Base-by-base conservation (phyloP, 2,113 vertebrate species). In the Odontophorus gujanensis region DNA sequence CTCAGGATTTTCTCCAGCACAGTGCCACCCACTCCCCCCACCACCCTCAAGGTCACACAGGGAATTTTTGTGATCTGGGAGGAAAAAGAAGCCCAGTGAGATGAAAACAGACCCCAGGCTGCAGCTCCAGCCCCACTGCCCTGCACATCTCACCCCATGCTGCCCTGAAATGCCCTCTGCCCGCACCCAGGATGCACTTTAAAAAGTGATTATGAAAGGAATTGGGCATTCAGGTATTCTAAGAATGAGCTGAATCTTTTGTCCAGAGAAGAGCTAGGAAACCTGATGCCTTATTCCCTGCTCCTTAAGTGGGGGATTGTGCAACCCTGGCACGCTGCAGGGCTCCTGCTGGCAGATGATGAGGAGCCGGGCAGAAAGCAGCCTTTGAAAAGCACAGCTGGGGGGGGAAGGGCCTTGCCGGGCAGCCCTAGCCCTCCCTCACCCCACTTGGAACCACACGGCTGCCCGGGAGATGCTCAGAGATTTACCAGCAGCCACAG, bases 51-150 rank as follows among this genome's bases (percentile, higher is more conserved):
- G 90, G 93, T 96, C 68, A 53, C 68, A 26, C 10, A 6, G 12
- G 75, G 63, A 71, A 67, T 28, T 20, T 81, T 57, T 78, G 65
- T 3, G 58, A 85, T 43, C 67, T 82, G 36, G 59, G 30, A 68
- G 89, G 53, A 43, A 38, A 73, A 21, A 73, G 68, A 38, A 72
- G 20, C 72, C 15, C 4, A 3, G 32, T 0, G 2, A 91, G 50
- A 48, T 66, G 90, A 95, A 95, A 96, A 85, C 65, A 47, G 79
- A 96, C 83, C 75, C 81, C 36, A 7, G 42, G 53, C 76, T 76
- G 42, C 51, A 25, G 53, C 84, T 61, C 26, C 77, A 57, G 38
- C 30, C 61, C 30, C 22, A 16, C 13, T 10, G 51, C 55, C 67
- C 48, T 4, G 10, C 71, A 8, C 48, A 74, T 81, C 89, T 87